These are phyloP conservation scores for Cryptophagus acutangulus DNA, from an alignment of 2,888 invertebrate species.

Conservation along the genomic window DNA sequence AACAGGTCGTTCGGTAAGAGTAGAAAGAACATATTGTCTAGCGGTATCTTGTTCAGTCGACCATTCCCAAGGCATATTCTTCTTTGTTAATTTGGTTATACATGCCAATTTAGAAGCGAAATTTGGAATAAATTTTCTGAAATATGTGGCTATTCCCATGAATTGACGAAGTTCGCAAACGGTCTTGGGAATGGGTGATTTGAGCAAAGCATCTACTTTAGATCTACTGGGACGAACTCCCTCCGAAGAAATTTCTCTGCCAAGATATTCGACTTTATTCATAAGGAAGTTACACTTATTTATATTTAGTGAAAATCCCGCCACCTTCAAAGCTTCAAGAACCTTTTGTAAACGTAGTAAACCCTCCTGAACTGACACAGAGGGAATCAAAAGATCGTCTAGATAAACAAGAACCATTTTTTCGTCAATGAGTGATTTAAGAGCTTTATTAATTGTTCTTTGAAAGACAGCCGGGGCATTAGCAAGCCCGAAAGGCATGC, in stretches of 20 bases:
- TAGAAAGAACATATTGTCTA: too few relatives aligned
- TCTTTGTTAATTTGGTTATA: too few relatives aligned
- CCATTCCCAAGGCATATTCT: slow-evolving; percentile 15
- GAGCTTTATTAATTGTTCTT: slow-evolving; percentile 27
- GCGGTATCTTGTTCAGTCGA: background rate
- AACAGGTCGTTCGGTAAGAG: slow-evolving; percentile 17
- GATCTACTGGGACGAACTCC: slow-evolving; percentile 20
- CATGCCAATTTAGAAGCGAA: too few relatives aligned
- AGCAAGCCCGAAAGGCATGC: slow-evolving; percentile 34
- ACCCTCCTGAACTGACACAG: slow-evolving; percentile 15
- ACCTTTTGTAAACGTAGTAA: slow-evolving; percentile 16
- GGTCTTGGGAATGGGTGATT: slow-evolving; percentile 16
- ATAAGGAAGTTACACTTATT: slow-evolving; percentile 23
- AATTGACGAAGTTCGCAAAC: too few relatives aligned
- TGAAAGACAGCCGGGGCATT: slow-evolving; percentile 36
- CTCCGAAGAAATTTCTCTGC: slow-evolving; percentile 21
- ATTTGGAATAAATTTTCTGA: too few relatives aligned
- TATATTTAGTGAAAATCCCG: slow-evolving; percentile 22
- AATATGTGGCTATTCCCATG: too few relatives aligned
- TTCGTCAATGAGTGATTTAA: slow-evolving; percentile 17
- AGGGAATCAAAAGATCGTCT: slow-evolving; percentile 23
- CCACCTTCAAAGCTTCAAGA: slow-evolving; percentile 11
- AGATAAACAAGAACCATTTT: slow-evolving; percentile 17
- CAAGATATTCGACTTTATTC: slow-evolving; percentile 20
- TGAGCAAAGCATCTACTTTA: slow-evolving; percentile 20